phyloP scores from a whole-genome alignment of 2,113 vertebrate genomes.

The Tylochromis polylepis region DNA sequence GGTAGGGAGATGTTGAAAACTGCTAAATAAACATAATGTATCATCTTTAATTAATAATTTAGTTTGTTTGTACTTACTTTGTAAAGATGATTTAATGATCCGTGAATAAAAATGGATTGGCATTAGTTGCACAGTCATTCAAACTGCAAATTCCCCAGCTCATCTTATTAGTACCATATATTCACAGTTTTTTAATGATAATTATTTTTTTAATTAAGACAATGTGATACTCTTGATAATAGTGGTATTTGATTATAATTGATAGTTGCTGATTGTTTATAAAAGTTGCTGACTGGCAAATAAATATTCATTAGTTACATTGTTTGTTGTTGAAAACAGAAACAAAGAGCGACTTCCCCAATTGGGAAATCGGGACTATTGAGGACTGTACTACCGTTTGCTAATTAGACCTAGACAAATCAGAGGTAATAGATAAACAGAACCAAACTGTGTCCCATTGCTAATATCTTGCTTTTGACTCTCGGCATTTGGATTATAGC shows the following conservation, averaged over 20 bases:
- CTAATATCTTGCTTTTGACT: background rate
- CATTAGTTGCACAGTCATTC: background rate
- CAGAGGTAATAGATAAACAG: background rate
- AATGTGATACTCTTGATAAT: background rate
- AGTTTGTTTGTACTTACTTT: background rate
- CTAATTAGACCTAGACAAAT: background rate
- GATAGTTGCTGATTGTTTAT: background rate
- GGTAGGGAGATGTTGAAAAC: background rate
- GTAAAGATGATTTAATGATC: background rate
- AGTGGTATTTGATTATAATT: background rate
- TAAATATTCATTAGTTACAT: background rate
- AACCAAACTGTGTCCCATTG: background rate
- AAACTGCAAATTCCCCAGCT: background rate
- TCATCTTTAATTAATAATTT: background rate
- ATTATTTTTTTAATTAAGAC: background rate
- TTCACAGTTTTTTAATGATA: background rate
- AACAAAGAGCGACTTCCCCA: background rate
- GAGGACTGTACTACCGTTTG: background rate
- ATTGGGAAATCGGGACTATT: background rate
- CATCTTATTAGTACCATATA: background rate
- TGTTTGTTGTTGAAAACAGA: background rate
- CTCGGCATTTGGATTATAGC: background rate
- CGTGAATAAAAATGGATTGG: background rate
- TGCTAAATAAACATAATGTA: background rate
- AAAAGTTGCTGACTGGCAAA: background rate